Evolutionary conservation across 2,113 vertebrate species (phyloP).

Genomic region (Prinia subflava): DNA sequence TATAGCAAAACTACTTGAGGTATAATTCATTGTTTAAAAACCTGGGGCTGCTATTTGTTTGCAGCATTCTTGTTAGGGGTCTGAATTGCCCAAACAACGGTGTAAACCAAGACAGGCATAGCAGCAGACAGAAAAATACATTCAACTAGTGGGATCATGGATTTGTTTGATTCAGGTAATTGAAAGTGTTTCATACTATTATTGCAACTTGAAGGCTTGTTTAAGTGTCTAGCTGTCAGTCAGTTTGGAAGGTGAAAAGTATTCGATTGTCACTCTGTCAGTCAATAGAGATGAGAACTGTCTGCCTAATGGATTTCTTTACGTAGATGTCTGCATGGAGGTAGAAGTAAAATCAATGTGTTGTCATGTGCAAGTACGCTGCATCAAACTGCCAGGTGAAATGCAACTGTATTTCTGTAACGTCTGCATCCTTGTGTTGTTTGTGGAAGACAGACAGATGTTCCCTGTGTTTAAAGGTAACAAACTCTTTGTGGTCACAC

Average conservation of each 20-base stretch:
- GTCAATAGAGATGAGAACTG: conserved; percentile 98
- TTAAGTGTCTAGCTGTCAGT: conserved; percentile 97
- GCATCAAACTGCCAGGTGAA: conserved; percentile 90
- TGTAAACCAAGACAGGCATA: conserved; percentile 74
- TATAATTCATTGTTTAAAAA: conserved; percentile 53
- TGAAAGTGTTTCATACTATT: conserved; percentile 98
- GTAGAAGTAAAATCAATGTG: conserved; percentile 98
- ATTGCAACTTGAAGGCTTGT: conserved; percentile 95
- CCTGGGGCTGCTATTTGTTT: conserved; percentile 26
- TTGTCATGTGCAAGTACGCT: conserved; percentile 91
- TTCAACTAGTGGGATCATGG: conserved; percentile 88
- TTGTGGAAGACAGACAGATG: conserved; percentile 74
- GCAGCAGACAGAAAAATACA: conserved; percentile 77
- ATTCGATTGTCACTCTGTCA: conserved; percentile 97
- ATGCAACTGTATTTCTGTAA: conserved; percentile 82
- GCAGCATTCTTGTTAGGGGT: conserved; percentile 56
- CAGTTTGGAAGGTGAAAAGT: conserved; percentile 93
- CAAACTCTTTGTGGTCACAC: conserved; percentile 40
- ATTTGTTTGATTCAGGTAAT: conserved; percentile 98
- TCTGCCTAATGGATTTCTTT: conserved; percentile 99
- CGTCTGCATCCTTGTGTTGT: conserved; percentile 74
- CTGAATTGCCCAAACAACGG: conserved; percentile 66
- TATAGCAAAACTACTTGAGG: neutral
- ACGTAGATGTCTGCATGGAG: conserved; percentile 90
- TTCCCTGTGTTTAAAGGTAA: conserved; percentile 67